These are phyloP conservation scores for Xanthia togata DNA, from an alignment of 2,888 invertebrate genomes.

Conservation along the genomic window DNA sequence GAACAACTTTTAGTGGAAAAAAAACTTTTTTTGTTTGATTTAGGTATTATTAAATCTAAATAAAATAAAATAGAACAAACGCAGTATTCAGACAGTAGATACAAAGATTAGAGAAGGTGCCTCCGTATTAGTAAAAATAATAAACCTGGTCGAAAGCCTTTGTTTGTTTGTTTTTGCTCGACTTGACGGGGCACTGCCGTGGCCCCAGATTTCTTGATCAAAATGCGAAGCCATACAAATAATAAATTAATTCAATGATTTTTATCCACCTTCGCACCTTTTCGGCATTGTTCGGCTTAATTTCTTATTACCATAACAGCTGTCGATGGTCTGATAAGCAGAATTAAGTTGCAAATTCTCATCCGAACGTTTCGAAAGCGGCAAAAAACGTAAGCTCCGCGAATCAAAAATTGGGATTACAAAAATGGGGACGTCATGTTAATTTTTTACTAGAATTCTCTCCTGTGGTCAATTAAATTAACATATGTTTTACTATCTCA, in stretches of 20 bases:
- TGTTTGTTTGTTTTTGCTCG: no score
- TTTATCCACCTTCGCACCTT: conserved; percentile 24
- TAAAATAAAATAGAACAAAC: neutral
- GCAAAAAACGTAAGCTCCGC: conserved; percentile 32
- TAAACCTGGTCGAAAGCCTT: no score
- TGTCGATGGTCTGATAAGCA: conserved; percentile 51
- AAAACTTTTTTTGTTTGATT: neutral
- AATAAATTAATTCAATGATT: conserved; percentile 27
- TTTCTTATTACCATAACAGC: conserved; percentile 53
- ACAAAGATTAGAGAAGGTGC: neutral
- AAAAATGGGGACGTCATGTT: conserved; percentile 51
- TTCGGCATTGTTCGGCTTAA: conserved; percentile 32
- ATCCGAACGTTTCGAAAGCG: conserved; percentile 3
- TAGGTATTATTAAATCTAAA: neutral
- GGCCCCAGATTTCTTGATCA: neutral
- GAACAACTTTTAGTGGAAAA: neutral
- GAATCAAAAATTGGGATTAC: conserved; percentile 46
- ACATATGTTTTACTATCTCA: conserved; percentile 77
- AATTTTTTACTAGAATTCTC: conserved; percentile 58
- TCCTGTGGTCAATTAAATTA: conserved; percentile 78
- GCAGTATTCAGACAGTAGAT: no score
- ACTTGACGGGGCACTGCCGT: no score
- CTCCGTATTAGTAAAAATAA: neutral
- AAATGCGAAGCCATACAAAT: neutral
- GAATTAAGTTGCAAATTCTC: conserved; percentile 25